Evolutionary conservation across 2,113 vertebrate species (phyloP).

Genomic region (Nothoprocta perdicaria): DNA sequence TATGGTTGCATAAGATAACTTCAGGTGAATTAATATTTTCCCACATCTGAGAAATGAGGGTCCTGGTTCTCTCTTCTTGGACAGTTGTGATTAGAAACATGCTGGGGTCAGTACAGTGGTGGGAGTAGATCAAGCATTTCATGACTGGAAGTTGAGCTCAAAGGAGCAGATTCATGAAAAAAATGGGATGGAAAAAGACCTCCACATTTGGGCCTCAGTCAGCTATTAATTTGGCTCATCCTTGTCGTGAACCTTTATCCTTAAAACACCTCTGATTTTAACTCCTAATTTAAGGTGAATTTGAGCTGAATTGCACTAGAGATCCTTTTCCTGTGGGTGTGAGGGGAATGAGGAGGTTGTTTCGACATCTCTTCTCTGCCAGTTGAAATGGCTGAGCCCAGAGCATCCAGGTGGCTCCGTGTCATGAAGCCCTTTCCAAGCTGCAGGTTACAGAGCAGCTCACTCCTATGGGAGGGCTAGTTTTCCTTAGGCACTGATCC

Average conservation of each 20-base stretch:
- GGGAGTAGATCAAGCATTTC: background rate
- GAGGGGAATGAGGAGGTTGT: background rate
- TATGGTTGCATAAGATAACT: background rate
- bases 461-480: background rate
- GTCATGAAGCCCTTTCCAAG: background rate
- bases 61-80: background rate
- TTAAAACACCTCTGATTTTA: background rate
- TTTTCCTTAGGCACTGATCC: background rate
- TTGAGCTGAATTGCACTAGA: background rate
- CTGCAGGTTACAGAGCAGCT: background rate
- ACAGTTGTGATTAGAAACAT: background rate
- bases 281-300: too few relatives aligned
- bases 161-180: background rate
- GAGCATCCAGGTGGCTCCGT: background rate
- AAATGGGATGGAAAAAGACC: background rate
- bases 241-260: background rate
- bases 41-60: background rate
- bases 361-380: background rate
- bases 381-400: background rate
- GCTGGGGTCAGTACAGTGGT: background rate
- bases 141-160: accelerated
- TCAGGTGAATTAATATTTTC: background rate
- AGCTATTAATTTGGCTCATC: background rate
- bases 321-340: background rate
- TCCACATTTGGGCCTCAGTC: accelerated